Conservation (phyloP, 2,113 vertebrate genomes). For the Buteo buteo region DNA sequence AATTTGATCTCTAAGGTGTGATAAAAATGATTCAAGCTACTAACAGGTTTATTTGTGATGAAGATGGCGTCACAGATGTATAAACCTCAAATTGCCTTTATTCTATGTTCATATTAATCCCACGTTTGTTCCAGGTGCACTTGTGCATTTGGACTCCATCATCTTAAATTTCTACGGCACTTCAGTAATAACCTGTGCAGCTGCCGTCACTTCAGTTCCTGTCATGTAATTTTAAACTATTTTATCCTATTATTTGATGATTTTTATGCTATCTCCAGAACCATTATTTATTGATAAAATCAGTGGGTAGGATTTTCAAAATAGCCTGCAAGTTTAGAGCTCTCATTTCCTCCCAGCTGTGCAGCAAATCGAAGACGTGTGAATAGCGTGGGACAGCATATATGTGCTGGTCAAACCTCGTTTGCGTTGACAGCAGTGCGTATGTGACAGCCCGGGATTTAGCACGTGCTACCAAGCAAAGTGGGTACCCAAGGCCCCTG, state of each 20-base stretch:
- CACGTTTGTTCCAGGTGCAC: neutral
- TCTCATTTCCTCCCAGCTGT: neutral
- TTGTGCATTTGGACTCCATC: neutral
- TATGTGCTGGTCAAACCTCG: rapidly evolving
- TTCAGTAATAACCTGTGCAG: neutral
- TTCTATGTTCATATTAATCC: neutral
- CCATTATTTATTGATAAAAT: neutral
- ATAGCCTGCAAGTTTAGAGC: neutral
- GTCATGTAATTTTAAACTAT: neutral
- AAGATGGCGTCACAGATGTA: neutral
- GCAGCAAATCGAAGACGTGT: neutral
- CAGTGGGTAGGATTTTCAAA: neutral
- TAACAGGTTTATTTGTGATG: slow-evolving; percentile 17
- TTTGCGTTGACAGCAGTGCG: rapidly evolving
- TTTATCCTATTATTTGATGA: neutral
- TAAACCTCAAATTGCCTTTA: neutral
- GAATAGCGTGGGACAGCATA: neutral
- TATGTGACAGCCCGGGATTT: neutral
- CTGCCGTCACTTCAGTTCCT: neutral
- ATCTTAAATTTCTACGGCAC: neutral
- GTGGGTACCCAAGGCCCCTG: too few species aligned
- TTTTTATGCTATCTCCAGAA: neutral
- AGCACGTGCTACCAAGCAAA: neutral
- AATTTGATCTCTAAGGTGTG: slow-evolving; percentile 20
- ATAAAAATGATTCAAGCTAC: neutral